phyloP scores from a whole-genome alignment of 2,888 invertebrate species.

The Strigamia transsilvanica region DNA sequence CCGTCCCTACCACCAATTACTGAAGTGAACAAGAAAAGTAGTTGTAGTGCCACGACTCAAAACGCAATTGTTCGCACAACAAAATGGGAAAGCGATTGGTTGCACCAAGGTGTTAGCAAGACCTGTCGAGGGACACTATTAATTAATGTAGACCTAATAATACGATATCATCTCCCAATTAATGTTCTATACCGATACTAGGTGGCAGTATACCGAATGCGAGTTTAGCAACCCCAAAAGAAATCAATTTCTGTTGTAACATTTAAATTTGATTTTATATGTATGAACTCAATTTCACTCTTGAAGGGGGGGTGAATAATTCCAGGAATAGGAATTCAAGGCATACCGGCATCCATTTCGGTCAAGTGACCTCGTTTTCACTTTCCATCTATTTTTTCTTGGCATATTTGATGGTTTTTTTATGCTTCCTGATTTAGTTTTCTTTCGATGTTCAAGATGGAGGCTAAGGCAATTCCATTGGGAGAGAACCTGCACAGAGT shows the following conservation, averaged over 20 bases:
- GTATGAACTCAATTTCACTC: conserved; percentile 29
- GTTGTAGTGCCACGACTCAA: neutral
- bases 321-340: conserved; percentile 13
- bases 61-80: conserved; percentile 23
- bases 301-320: conserved; percentile 27
- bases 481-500: conserved; percentile 27
- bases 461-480: conserved; percentile 40
- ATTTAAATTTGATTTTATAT: neutral
- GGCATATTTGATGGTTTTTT: conserved; percentile 45
- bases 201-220: neutral
- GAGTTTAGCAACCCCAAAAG: neutral
- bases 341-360: conserved; percentile 34
- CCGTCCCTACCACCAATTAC: conserved; percentile 29
- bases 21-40: conserved; percentile 19
- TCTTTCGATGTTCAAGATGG: conserved; percentile 45
- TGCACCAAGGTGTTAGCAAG: neutral
- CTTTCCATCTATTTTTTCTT: conserved; percentile 47
- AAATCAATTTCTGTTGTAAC: neutral
- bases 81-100: conserved; percentile 3
- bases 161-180: neutral
- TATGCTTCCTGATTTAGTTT: conserved; percentile 48
- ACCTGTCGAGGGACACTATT: neutral
- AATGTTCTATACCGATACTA: too few relatives aligned
- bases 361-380: conserved; percentile 47
- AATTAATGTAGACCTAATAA: neutral